Evolutionary conservation across 2,113 vertebrate genomes (phyloP).

Genomic region (Gila orcuttii): DNA sequence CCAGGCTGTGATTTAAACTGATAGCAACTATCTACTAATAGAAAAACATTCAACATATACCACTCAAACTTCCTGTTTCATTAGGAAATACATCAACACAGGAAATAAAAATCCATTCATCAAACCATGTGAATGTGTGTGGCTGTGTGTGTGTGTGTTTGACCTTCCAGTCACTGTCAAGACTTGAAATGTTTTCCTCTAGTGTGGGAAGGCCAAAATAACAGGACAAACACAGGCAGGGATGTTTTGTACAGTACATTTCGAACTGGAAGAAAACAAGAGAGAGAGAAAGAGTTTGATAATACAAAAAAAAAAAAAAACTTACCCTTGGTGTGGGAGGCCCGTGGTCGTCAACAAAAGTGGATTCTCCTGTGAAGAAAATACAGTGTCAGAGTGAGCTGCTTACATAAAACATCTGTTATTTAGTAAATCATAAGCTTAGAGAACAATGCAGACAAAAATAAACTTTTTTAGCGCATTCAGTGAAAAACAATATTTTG

Average conservation of each 20-base stretch:
- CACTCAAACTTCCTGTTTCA: background rate
- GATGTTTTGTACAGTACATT: background rate
- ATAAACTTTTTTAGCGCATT: background rate
- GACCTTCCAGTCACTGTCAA: background rate
- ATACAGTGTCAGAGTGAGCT: background rate
- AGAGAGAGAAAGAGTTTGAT: background rate
- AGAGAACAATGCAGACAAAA: constrained; percentile 12
- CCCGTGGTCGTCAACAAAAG: constrained; percentile 92
- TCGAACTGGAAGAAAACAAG: background rate
- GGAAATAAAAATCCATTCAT: background rate
- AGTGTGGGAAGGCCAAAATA: background rate
- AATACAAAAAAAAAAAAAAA: background rate
- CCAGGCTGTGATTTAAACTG: background rate
- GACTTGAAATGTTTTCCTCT: constrained; percentile 6
- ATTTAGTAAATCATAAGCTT: background rate
- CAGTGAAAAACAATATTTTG: background rate
- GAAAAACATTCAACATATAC: background rate
- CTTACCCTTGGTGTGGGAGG: constrained; percentile 87
- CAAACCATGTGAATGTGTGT: background rate
- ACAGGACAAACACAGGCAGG: constrained; percentile 3
- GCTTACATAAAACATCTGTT: background rate
- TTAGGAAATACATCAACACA: background rate
- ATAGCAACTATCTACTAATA: background rate
- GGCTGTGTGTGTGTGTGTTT: background rate
- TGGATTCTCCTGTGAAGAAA: constrained; percentile 86